Evolutionary conservation across 2,888 invertebrate genomes (phyloP).

Genomic region (Calameuta filiformis): DNA sequence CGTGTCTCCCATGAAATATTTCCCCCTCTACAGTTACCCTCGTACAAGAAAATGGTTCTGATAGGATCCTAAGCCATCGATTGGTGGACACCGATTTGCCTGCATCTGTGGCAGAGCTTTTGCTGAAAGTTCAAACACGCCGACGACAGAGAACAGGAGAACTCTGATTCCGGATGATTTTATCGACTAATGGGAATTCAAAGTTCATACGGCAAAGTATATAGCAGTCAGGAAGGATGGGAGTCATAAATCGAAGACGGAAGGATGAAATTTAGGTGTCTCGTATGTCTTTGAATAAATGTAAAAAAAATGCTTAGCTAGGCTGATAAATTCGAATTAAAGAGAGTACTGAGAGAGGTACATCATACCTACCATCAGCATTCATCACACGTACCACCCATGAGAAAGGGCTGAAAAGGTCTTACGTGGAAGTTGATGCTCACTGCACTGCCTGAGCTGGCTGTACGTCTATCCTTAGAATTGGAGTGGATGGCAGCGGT

Average conservation of each 20-base stretch:
- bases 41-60: neutral
- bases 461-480: conserved; percentile 34
- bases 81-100: neutral
- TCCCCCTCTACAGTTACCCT: neutral
- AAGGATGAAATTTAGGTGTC: neutral
- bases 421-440: neutral
- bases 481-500: conserved; percentile 46
- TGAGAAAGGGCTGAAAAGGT: neutral
- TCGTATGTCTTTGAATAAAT: neutral
- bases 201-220: neutral
- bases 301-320: neutral
- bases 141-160: neutral
- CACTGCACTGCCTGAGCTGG: neutral
- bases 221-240: neutral
- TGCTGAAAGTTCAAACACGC: neutral
- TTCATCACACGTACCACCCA: neutral
- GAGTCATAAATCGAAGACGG: neutral
- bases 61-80: neutral
- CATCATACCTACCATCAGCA: neutral
- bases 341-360: neutral
- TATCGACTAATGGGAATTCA: neutral
- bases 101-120: neutral
- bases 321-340: neutral
- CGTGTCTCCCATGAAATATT: conserved; percentile 36
- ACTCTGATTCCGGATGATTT: neutral